phyloP scores from a whole-genome alignment of 2,113 vertebrate species.

The Aldabrachelys gigantea region DNA sequence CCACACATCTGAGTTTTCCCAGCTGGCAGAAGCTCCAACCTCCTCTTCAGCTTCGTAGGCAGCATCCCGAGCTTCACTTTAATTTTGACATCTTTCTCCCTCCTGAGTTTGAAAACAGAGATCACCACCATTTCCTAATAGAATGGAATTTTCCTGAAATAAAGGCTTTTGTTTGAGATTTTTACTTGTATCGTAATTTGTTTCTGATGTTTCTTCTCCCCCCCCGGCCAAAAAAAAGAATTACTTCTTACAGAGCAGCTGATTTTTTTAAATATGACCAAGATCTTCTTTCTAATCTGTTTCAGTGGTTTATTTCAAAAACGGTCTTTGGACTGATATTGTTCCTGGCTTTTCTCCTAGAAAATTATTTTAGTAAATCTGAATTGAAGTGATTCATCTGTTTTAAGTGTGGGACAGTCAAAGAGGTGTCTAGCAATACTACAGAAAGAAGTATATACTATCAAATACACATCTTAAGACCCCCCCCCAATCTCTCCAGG shows the following conservation, averaged over 20 bases:
- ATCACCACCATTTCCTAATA: background rate
- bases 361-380: no score
- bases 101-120: background rate
- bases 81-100: no score
- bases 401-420: background rate
- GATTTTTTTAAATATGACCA: no score
- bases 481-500: no score
- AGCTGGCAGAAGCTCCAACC: no score
- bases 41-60: background rate
- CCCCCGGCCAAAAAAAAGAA: no score
- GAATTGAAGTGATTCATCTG: background rate
- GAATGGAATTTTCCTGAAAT: background rate
- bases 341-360: background rate
- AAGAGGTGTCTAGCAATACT: background rate
- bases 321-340: background rate
- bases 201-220: background rate
- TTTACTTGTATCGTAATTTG: fast-evolving
- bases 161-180: background rate
- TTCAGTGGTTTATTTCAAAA: background rate
- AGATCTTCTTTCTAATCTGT: no score
- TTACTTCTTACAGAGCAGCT: no score
- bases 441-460: background rate
- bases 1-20: no score
- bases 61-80: background rate
- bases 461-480: background rate